A percentile compares a stretch with the other conserved stretches of the same genome.
phyloP scores from a whole-genome alignment of 2,797 vertebrate species.

The Poeciliopsis turneri region DNA sequence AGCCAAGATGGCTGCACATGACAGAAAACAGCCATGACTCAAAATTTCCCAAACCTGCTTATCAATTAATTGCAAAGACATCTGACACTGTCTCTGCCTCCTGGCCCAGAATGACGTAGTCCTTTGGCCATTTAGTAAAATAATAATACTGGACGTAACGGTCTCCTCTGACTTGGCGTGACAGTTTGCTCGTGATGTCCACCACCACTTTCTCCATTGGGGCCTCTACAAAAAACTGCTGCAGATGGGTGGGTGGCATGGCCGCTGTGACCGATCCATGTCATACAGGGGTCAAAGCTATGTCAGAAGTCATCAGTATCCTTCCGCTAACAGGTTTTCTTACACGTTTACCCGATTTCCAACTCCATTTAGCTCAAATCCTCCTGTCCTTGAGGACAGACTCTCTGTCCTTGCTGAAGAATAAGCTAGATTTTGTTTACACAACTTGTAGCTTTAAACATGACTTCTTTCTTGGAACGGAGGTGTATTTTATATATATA shows the following conservation, averaged over 20 bases:
- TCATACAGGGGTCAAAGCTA: no score
- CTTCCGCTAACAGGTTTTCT: no score
- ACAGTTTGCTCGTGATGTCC: background rate
- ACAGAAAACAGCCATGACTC: background rate
- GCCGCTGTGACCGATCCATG: no score
- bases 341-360: no score
- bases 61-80: background rate
- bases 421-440: no score
- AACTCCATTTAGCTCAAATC: no score
- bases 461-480: no score
- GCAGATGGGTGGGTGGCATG: background rate
- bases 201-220: background rate
- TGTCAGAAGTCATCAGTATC: no score
- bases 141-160: background rate
- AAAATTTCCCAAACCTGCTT: background rate
- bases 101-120: background rate
- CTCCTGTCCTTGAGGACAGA: no score
- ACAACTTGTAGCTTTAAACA: no score
- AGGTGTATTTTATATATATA: no score
- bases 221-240: background rate
- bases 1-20: background rate
- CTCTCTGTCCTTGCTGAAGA: no score
- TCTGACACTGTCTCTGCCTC: background rate
- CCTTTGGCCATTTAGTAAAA: background rate
- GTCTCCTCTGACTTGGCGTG: background rate